These are phyloP conservation scores for Lithophane ornitopus DNA, from an alignment of 2,888 invertebrate species.

Conservation along the genomic window DNA sequence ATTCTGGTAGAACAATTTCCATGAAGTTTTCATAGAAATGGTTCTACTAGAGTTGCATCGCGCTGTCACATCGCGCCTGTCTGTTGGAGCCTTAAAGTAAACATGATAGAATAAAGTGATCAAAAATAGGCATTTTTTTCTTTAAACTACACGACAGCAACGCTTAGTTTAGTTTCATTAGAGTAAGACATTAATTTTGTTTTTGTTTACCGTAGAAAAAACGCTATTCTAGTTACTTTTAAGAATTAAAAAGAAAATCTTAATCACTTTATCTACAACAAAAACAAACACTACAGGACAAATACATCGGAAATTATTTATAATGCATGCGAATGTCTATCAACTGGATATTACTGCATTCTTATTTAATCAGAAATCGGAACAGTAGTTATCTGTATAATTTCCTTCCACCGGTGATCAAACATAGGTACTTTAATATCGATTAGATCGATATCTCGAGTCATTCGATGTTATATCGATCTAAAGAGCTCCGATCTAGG, in stretches of 20 bases:
- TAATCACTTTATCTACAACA: background rate
- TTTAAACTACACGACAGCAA: no score
- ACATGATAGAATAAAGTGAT: background rate
- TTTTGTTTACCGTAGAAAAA: background rate
- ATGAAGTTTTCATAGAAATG: no score
- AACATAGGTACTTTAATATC: constrained; percentile 51
- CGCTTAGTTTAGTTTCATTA: background rate
- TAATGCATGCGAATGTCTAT: background rate
- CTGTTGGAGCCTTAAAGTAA: background rate
- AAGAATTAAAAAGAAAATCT: background rate
- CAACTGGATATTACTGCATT: constrained; percentile 29
- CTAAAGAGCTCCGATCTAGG: constrained; percentile 31
- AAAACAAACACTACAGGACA: no score
- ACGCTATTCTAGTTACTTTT: background rate
- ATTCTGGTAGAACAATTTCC: no score
- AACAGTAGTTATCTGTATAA: constrained; percentile 68
- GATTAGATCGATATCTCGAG: constrained; percentile 67
- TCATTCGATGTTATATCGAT: constrained; percentile 44
- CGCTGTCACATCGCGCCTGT: no score
- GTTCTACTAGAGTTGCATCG: no score
- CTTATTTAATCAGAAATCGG: constrained; percentile 43
- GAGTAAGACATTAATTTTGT: background rate
- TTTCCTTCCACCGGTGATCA: constrained; percentile 57
- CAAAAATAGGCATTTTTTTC: background rate
- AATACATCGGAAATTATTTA: background rate